Evolutionary conservation across 2,888 invertebrate genomes (phyloP), one percentile per base, ranked within the genome.

Genomic region (Neocrepidodera transversa): DNA sequence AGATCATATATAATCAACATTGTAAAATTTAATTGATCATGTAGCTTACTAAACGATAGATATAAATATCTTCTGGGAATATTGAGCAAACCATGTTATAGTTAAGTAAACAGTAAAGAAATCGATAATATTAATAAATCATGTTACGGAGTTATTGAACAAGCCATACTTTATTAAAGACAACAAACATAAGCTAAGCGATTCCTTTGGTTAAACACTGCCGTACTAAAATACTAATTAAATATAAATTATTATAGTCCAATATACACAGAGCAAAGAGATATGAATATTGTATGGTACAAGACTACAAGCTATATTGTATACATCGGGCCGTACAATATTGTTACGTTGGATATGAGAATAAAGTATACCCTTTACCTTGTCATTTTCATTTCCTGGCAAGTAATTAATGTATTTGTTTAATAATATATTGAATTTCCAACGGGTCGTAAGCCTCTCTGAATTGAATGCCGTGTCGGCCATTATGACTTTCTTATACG

Each of bases 101-200:
- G 62, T 63, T 60, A 60, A 58, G 67, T 64, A 66, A 66, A 64
- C 66, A 66, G 61, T 52, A 50, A 55, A 58, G 58, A 57, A 67
- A 62, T 71, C 69, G 69, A 70, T 70, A 69, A 66, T 69, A 68
- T 70, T 65, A 68, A 70, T 70, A 69, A 70, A 70, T 70, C 69
- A 70, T 65, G 59, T 62, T 66, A 66, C 70, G 66, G 67, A 70
- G 69, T 70, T 66, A 66, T 67, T 63, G 66, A 65, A 68, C 69
- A 66, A 58, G 51, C 59, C 62, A 62, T 68, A 57, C 63, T 63
- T 64, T 68, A 68, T 68, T 69, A 64, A 68, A 68, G 68, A 66
- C 65, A 69, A 69, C 70, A 64, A 67, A 64, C 68, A 68, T 63
- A 58, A 65, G 63, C 63, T 59, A 61, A 64, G 61, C 64, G 58